These are phyloP conservation scores for Hipparchia sbordonii DNA, from an alignment of 2,888 invertebrate genomes.

Conservation along the genomic window DNA sequence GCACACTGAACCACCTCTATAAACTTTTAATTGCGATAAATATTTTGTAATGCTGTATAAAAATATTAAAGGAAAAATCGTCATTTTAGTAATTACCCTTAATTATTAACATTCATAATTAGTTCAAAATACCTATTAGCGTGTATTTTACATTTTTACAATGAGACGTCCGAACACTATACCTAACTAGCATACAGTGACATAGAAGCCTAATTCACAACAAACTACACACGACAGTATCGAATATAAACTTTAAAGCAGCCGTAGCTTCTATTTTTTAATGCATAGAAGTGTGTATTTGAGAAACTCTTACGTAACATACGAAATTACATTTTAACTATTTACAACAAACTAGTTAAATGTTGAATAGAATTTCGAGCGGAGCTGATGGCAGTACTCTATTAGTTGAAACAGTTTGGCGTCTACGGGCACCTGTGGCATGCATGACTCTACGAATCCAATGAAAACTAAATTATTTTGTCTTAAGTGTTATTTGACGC, in stretches of 20 bases:
- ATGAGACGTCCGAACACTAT: constrained; percentile 74
- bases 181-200: constrained; percentile 76
- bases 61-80: constrained; percentile 82
- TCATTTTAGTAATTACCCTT: constrained; percentile 76
- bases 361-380: constrained; percentile 42
- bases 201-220: constrained; percentile 78
- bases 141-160: constrained; percentile 82
- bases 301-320: constrained; percentile 77
- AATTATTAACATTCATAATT: constrained; percentile 72
- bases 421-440: constrained; percentile 64
- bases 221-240: constrained; percentile 79
- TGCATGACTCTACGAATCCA: constrained; percentile 72
- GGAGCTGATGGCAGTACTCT: constrained; percentile 53
- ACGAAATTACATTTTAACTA: constrained; percentile 79
- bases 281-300: constrained; percentile 77
- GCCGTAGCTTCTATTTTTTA: constrained; percentile 74
- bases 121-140: constrained; percentile 71
- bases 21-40: constrained; percentile 82
- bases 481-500: constrained; percentile 39
- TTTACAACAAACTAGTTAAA: constrained; percentile 77
- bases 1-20: constrained; percentile 81
- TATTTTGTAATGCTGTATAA: constrained; percentile 82
- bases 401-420: constrained; percentile 66
- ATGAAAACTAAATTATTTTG: constrained; percentile 52
- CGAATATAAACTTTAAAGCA: constrained; percentile 72